phyloP scores from a whole-genome alignment of 1,140 invertebrate species.

The Steinernema feltiae region DNA sequence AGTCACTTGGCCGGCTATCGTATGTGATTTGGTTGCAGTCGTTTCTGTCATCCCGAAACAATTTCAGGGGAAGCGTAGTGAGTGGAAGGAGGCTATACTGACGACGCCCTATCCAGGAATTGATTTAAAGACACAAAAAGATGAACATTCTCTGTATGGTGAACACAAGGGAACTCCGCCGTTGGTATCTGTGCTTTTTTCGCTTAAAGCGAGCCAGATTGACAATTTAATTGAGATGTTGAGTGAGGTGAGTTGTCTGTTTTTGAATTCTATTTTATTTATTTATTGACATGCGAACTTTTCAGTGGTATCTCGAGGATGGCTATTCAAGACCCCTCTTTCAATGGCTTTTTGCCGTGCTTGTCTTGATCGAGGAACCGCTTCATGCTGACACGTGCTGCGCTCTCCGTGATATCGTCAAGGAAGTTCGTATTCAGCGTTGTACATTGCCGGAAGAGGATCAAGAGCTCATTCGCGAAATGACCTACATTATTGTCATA shows the following conservation, averaged over 20 bases:
- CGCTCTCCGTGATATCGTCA: conserved; percentile 29
- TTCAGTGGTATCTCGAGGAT: conserved; percentile 32
- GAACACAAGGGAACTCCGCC: conserved; percentile 38
- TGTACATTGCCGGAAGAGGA: conserved; percentile 26
- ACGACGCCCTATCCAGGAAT: conserved; percentile 16
- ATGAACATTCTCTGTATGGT: conserved; percentile 13
- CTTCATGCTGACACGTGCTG: conserved; percentile 28
- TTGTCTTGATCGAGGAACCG: conserved; percentile 37
- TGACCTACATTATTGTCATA: conserved; percentile 36
- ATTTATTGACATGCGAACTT: background rate
- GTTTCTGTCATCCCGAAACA: background rate
- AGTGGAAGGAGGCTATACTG: conserved; percentile 31
- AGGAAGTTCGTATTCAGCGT: conserved; percentile 30
- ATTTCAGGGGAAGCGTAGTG: conserved; percentile 18
- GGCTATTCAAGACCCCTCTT: conserved; percentile 35
- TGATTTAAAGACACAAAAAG: background rate
- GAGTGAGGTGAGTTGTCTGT: conserved; percentile 10
- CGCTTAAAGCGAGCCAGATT: conserved; percentile 21
- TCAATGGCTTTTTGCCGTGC: conserved; percentile 37
- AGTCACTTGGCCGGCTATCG: background rate
- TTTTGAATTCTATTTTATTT: conserved; percentile 17
- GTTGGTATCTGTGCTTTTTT: conserved; percentile 14
- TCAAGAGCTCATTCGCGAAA: conserved; percentile 27
- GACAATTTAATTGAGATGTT: conserved; percentile 29
- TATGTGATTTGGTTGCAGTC: background rate